Evolutionary conservation across 2,113 vertebrate species (phyloP).

Genomic region (Ciconia maguari): DNA sequence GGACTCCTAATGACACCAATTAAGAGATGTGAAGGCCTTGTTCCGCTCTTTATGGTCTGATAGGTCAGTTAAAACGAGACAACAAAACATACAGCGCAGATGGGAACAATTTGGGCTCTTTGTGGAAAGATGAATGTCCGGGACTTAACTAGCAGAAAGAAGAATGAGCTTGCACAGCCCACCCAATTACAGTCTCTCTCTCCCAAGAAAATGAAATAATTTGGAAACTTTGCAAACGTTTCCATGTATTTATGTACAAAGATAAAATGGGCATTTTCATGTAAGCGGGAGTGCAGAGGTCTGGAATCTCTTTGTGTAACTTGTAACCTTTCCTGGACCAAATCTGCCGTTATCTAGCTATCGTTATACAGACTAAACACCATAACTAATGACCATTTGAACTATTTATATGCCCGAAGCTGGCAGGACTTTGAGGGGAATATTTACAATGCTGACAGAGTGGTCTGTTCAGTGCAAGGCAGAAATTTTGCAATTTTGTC

Average conservation of each 20-base stretch:
- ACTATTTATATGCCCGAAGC: neutral
- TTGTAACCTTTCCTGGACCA: neutral
- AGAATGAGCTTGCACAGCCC: neutral
- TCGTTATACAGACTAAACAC: neutral
- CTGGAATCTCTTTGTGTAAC: neutral
- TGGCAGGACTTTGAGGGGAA: neutral
- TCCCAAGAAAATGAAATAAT: neutral
- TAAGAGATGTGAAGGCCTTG: slow-evolving; percentile 12
- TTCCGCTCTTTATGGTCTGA: neutral
- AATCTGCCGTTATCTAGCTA: neutral
- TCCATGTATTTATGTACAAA: neutral
- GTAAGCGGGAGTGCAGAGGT: rapidly evolving
- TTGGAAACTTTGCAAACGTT: neutral
- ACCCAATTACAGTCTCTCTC: neutral
- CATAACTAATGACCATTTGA: neutral
- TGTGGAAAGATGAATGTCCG: neutral
- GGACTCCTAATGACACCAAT: slow-evolving; percentile 37
- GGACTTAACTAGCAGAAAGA: neutral
- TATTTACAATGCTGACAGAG: neutral
- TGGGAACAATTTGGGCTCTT: slow-evolving; percentile 28
- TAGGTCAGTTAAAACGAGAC: slow-evolving; percentile 47
- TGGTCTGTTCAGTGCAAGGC: neutral
- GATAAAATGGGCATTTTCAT: neutral
- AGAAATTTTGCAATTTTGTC: neutral
- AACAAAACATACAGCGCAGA: neutral